Conservation (phyloP, 2,113 vertebrate species). For the Lepus timidus region DNA sequence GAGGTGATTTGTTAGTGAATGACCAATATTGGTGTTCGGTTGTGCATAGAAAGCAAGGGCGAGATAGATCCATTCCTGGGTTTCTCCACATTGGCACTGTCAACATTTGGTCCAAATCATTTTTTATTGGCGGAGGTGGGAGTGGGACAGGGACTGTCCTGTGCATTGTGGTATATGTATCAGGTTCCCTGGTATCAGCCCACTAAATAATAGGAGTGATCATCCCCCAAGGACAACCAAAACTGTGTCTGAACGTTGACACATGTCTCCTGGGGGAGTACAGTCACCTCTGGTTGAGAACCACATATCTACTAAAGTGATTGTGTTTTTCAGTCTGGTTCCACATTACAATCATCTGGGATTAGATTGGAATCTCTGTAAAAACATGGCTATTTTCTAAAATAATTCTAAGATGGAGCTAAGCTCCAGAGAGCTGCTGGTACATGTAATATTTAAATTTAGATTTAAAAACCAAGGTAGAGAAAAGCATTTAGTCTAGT, state of each 20-base stretch:
- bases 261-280: not conserved
- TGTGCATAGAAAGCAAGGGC: not conserved
- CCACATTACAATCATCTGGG: not conserved
- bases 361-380: not conserved
- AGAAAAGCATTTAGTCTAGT: not conserved
- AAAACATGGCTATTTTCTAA: slow-evolving; percentile 31
- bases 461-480: not conserved
- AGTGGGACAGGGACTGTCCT: not conserved
- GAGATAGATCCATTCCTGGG: not conserved
- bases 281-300: not conserved
- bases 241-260: not conserved
- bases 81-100: not conserved
- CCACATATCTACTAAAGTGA: not conserved
- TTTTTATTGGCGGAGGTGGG: not conserved
- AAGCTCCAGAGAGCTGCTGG: not conserved
- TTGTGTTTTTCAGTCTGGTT: not conserved
- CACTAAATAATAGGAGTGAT: slow-evolving; percentile 11
- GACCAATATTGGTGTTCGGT: not conserved
- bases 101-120: not conserved
- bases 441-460: not conserved
- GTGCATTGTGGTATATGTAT: not conserved
- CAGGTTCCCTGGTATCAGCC: not conserved
- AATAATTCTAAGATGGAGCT: not conserved
- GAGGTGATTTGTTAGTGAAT: not conserved
- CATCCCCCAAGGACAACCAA: not conserved